Evolutionary conservation across 2,113 vertebrate species (phyloP).

Genomic region (Ictalurus punctatus): DNA sequence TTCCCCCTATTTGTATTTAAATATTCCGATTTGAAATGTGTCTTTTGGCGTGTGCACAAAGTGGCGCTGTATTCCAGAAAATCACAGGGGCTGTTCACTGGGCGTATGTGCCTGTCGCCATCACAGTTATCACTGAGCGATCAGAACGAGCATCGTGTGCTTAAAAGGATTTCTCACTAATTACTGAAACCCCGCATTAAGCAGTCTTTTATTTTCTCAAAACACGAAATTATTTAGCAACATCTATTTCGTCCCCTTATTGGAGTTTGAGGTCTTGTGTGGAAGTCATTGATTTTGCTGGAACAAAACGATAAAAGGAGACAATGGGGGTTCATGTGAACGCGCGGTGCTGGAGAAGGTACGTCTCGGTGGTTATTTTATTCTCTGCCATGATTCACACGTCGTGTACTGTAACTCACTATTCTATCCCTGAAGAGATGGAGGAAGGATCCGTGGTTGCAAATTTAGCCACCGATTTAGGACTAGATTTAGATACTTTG

Average conservation of each 20-base stretch:
- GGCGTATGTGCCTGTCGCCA: neutral
- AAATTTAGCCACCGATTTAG: slow-evolving; percentile 78
- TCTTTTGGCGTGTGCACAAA: slow-evolving; percentile 15
- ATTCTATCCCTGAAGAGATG: slow-evolving; percentile 78
- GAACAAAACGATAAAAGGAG: neutral
- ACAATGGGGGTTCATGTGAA: slow-evolving; percentile 44
- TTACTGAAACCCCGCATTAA: neutral
- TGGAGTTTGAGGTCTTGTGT: neutral
- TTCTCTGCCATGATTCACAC: slow-evolving; percentile 35
- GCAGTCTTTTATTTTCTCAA: neutral
- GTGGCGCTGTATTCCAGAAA: slow-evolving; percentile 55
- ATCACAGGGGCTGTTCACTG: neutral
- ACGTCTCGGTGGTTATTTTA: slow-evolving; percentile 53
- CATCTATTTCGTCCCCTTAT: neutral
- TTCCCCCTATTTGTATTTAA: neutral
- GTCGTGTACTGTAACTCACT: slow-evolving; percentile 64
- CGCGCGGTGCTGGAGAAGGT: slow-evolving; percentile 34
- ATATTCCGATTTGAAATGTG: slow-evolving; percentile 52
- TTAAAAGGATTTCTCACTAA: neutral
- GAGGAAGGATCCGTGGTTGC: slow-evolving; percentile 79
- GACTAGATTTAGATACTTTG: slow-evolving; percentile 68
- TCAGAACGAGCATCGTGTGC: neutral
- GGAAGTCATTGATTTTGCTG: neutral
- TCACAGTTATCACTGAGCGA: neutral
- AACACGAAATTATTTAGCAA: neutral